Evolutionary conservation across 2,113 vertebrate genomes (phyloP).

Genomic region (Cercopithecus mona): DNA sequence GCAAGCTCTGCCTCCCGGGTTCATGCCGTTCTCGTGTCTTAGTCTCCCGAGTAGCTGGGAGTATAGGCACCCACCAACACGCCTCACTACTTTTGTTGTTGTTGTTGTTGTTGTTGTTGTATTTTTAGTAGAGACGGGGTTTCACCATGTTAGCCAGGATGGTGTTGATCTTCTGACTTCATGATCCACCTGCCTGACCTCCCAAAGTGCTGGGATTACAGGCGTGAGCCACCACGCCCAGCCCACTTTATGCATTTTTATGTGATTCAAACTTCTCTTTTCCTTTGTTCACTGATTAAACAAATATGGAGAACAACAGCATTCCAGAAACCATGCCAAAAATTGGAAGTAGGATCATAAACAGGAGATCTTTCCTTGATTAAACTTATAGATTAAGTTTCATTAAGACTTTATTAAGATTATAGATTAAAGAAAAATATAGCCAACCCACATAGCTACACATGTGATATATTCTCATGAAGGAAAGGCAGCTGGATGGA

Average conservation of each 20-base stretch:
- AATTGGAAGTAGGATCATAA: neutral
- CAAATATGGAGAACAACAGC: neutral
- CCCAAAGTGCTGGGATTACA: too few species aligned
- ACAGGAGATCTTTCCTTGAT: neutral
- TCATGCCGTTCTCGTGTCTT: too few species aligned
- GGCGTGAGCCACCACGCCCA: too few species aligned
- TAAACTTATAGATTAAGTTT: neutral
- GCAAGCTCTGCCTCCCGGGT: too few species aligned
- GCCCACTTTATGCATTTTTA: neutral
- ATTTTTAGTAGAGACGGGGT: too few species aligned
- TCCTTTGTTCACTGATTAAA: neutral
- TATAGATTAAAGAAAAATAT: neutral
- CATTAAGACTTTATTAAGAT: neutral
- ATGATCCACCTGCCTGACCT: too few species aligned
- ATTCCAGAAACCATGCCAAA: neutral
- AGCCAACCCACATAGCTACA: neutral
- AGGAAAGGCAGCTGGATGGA: neutral
- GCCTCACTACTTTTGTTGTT: too few species aligned
- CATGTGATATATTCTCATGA: neutral
- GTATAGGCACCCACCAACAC: too few species aligned
- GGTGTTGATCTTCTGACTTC: too few species aligned
- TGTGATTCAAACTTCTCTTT: neutral
- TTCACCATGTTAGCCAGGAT: too few species aligned
- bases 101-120: too few species aligned
- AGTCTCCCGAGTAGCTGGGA: too few species aligned